Evolutionary conservation across 2,888 invertebrate genomes (phyloP).

Genomic region (Cheilosia urbana): DNA sequence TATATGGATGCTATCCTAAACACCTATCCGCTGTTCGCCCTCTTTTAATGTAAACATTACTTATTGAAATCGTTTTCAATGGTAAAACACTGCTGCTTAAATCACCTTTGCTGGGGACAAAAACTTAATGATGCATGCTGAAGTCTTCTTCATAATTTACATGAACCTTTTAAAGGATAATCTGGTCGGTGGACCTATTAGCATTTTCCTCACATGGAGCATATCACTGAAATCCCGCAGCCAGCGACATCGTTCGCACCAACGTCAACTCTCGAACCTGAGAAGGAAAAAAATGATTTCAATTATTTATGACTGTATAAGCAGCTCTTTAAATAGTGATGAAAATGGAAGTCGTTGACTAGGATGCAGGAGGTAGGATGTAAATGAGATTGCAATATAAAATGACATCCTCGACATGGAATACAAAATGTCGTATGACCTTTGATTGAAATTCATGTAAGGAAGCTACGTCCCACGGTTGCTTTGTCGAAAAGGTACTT

Average conservation of each 20-base stretch:
- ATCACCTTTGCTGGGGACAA: neutral
- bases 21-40: too few relatives aligned
- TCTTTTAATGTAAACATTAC: neutral
- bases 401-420: neutral
- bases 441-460: neutral
- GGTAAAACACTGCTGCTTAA: slow-evolving; percentile 1
- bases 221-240: slow-evolving; percentile 23
- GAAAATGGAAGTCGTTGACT: neutral
- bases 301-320: slow-evolving; percentile 52
- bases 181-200: slow-evolving; percentile 34
- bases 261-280: slow-evolving; percentile 5
- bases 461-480: too few relatives aligned
- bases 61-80: slow-evolving; percentile 1
- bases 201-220: slow-evolving; percentile 33
- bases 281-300: slow-evolving; percentile 11
- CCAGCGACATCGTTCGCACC: slow-evolving; percentile 8
- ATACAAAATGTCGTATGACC: slow-evolving; percentile 6
- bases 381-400: neutral
- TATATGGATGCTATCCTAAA: too few relatives aligned
- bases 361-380: neutral
- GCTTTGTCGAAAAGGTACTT: too few relatives aligned
- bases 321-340: slow-evolving; percentile 30
- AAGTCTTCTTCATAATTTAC: slow-evolving; percentile 15
- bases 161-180: slow-evolving; percentile 44
- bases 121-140: slow-evolving; percentile 1